Conservation (phyloP, 2,888 invertebrate species). For the Aphodius sticticus region DNA sequence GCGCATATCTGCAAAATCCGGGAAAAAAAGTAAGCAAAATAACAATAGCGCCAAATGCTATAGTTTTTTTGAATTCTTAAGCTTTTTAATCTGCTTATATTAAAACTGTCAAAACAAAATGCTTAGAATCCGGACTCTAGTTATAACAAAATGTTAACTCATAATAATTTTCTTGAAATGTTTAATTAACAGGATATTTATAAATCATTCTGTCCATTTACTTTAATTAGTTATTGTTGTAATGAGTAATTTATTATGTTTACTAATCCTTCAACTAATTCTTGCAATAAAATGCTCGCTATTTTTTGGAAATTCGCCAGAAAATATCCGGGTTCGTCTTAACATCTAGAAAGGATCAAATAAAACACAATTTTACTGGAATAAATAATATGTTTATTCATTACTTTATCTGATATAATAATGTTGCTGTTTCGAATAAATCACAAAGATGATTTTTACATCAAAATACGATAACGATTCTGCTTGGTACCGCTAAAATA, state of each 20-base stretch:
- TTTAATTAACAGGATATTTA: not conserved
- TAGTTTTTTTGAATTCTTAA: no score
- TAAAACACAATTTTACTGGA: conserved; percentile 44
- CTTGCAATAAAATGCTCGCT: no score
- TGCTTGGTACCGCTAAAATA: conserved; percentile 16
- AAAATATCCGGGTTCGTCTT: not conserved
- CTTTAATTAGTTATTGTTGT: not conserved
- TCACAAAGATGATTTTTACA: conserved; percentile 45
- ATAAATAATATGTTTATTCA: conserved; percentile 58
- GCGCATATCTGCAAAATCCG: no score
- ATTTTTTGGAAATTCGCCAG: no score
- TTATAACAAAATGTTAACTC: no score
- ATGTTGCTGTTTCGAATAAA: conserved; percentile 49
- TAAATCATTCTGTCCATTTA: not conserved
- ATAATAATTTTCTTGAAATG: not conserved
- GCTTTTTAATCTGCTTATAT: no score
- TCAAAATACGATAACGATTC: conserved; percentile 44
- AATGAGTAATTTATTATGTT: not conserved
- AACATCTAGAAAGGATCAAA: conserved; percentile 26
- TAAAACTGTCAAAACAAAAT: no score
- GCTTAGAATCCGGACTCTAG: no score
- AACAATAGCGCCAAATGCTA: no score
- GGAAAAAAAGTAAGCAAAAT: no score
- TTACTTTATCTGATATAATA: conserved; percentile 46
- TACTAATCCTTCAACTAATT: not conserved